These are phyloP conservation scores for Lordiphosa mommai DNA, from an alignment of 1,140 invertebrate genomes.

Conservation along the genomic window DNA sequence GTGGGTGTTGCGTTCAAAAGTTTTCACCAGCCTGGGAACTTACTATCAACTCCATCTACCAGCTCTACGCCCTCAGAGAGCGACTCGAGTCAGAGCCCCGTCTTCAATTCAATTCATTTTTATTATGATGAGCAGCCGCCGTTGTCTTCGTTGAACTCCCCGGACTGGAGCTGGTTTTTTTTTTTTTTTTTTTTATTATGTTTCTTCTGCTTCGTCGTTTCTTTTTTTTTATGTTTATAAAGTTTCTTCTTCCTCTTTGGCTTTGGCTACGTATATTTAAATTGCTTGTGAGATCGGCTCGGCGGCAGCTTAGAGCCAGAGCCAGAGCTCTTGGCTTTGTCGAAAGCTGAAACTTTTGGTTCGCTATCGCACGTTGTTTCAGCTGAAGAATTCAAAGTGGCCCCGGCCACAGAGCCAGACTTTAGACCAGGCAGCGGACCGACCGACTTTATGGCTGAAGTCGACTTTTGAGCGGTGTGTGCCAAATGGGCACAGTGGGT, in stretches of 20 bases:
- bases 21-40: constrained; percentile 22
- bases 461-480: constrained; percentile 42
- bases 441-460: constrained; percentile 72
- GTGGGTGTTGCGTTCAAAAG: constrained; percentile 31
- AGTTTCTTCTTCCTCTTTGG: constrained; percentile 72
- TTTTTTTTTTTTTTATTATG: constrained; percentile 25
- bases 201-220: constrained; percentile 15
- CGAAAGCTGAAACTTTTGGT: constrained; percentile 68
- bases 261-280: constrained; percentile 58
- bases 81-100: constrained; percentile 2
- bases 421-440: constrained; percentile 19
- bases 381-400: constrained; percentile 70
- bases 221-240: constrained; percentile 66
- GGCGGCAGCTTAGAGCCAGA: constrained; percentile 39
- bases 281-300: constrained; percentile 62
- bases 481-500: constrained; percentile 50
- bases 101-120: constrained; percentile 74
- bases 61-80: not conserved
- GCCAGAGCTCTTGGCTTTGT: constrained; percentile 33
- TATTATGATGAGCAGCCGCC: constrained; percentile 64
- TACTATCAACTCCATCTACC: not conserved
- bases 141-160: constrained; percentile 33
- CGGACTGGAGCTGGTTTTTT: constrained; percentile 32
- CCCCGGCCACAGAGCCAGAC: constrained; percentile 20
- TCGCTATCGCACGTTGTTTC: constrained; percentile 60